phyloP scores from a whole-genome alignment of 2,797 vertebrate species.

The Trematomus bernacchii region DNA sequence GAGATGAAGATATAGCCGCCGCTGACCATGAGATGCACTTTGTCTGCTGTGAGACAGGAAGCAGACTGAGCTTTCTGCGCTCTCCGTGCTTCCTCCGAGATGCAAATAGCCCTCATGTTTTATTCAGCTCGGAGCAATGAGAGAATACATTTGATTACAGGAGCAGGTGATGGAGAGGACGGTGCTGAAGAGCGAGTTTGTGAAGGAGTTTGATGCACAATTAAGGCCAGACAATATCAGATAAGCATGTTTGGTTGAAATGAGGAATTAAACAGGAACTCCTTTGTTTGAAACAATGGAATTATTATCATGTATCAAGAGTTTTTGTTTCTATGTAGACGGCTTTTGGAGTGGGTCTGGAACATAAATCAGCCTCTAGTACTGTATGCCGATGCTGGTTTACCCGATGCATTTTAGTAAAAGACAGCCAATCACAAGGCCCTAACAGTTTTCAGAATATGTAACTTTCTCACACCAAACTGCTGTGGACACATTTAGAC shows the following conservation, averaged over 20 bases:
- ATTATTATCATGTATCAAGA: neutral
- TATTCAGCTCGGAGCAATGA: slow-evolving; percentile 53
- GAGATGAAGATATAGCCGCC: slow-evolving; percentile 50
- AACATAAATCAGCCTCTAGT: too few species aligned
- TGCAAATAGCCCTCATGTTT: slow-evolving; percentile 68
- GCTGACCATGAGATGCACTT: slow-evolving; percentile 45
- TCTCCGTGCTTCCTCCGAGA: slow-evolving; percentile 28
- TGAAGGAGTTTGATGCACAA: slow-evolving; percentile 28
- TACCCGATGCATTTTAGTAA: too few species aligned
- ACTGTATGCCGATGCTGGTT: too few species aligned
- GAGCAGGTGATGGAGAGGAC: slow-evolving; percentile 42
- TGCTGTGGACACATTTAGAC: too few species aligned
- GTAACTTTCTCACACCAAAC: too few species aligned
- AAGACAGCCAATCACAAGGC: too few species aligned
- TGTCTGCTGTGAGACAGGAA: slow-evolving; percentile 37
- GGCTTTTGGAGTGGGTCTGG: too few species aligned
- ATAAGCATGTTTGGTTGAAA: slow-evolving; percentile 13
- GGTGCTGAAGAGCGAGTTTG: slow-evolving; percentile 8
- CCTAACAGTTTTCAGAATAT: too few species aligned
- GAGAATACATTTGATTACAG: slow-evolving; percentile 42
- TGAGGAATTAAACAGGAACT: neutral
- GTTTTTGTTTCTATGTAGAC: neutral
- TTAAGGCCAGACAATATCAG: slow-evolving; percentile 28
- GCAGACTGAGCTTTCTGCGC: slow-evolving; percentile 27
- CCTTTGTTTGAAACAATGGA: neutral